Evolutionary conservation across 2,113 vertebrate genomes (phyloP).

Genomic region (Heterotis niloticus): DNA sequence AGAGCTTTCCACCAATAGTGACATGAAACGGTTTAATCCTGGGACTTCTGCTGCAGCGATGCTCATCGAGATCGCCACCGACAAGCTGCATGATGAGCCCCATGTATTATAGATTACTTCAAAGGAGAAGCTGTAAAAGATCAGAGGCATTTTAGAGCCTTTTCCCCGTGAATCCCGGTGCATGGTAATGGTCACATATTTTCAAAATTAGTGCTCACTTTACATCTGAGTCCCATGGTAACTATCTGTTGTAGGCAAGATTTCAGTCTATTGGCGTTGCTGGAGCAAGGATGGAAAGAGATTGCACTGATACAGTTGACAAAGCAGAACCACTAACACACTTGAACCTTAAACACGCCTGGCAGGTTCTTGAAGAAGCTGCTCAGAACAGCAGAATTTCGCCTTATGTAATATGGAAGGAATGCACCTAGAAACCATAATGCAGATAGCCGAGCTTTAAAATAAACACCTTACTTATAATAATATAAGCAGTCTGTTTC

Average conservation of each 20-base stretch:
- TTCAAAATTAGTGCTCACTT: not conserved
- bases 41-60: not conserved
- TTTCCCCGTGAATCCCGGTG: not conserved
- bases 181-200: not conserved
- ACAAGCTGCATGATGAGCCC: not conserved
- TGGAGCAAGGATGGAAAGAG: not conserved
- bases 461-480: no score
- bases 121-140: not conserved
- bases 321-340: not conserved
- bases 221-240: not conserved
- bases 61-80: not conserved
- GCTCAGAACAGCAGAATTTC: not conserved
- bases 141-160: not conserved
- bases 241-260: not conserved
- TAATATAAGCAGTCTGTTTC: no score
- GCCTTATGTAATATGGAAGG: not conserved
- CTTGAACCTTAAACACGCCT: not conserved
- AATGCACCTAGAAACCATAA: not conserved
- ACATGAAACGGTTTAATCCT: not conserved
- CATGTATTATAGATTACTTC: not conserved
- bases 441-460: not conserved
- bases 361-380: not conserved
- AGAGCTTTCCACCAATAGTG: not conserved
- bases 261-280: not conserved
- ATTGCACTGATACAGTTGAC: not conserved